A percentile compares a stretch with the other conserved stretches of the same genome.
phyloP scores from a whole-genome alignment of 1,140 invertebrate species.

The Macrosteles quadrilineatus region DNA sequence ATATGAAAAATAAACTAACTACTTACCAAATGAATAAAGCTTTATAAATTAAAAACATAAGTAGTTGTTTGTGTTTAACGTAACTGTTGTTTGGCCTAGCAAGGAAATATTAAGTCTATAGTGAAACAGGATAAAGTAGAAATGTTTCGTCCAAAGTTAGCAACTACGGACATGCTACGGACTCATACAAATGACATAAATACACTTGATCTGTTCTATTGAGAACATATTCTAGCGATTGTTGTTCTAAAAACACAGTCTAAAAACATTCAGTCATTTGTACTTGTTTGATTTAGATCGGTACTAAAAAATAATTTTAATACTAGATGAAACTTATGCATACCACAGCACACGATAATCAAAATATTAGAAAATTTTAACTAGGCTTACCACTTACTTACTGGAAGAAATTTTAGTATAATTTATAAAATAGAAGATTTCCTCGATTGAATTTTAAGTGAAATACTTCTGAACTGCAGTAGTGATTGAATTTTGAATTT shows the following conservation, averaged over 20 bases:
- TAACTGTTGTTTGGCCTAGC: too few species aligned
- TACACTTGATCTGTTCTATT: background rate
- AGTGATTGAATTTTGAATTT: conserved; percentile 13
- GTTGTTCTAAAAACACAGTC: conserved; percentile 22
- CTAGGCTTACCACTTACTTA: conserved; percentile 26
- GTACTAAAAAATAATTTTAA: conserved; percentile 29
- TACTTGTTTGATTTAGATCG: conserved; percentile 26
- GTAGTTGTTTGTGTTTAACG: too few species aligned
- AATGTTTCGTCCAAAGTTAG: conserved; percentile 16
- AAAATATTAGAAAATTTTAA: conserved; percentile 24
- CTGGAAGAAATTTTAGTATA: conserved; percentile 24
- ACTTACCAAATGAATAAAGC: too few species aligned
- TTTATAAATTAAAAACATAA: too few species aligned
- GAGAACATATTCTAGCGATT: conserved; percentile 7
- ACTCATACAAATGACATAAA: conserved; percentile 25
- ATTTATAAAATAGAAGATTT: conserved; percentile 17
- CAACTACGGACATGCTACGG: background rate
- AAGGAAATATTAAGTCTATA: too few species aligned
- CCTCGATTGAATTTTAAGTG: conserved; percentile 21
- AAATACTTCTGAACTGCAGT: background rate
- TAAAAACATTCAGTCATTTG: conserved; percentile 32
- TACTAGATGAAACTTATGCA: conserved; percentile 22
- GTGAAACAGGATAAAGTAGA: too few species aligned
- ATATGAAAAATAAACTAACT: too few species aligned
- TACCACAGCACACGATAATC: conserved; percentile 23